Evolutionary conservation across 2,113 vertebrate genomes (phyloP), one percentile per base, ranked within the genome.

Genomic region (Neogale vison): DNA sequence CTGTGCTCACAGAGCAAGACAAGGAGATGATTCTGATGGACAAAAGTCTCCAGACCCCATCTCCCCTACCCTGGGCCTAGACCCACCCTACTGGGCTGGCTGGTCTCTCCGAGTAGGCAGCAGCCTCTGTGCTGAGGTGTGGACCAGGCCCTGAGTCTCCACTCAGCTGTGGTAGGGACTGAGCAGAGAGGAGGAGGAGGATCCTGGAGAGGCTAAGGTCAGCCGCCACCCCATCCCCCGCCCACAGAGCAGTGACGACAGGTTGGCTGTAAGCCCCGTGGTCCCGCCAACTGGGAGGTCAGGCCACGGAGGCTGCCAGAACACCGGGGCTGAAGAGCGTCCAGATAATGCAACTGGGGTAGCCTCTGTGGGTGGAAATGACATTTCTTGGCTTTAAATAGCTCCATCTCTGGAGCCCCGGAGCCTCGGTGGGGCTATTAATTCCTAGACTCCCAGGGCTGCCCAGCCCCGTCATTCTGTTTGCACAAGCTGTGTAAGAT

Each of bases 371-470:
- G 98, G 98, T 98, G 98, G 98, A 98, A 98, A 98, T 98, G 98
- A 98, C 98, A 98, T 98, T 98, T 98, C 98, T 98, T 93, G 97
- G 94, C 98, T 98, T 98, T 98, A 99, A 99, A 99, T 98, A 98
- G 98, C 98, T 98, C 97, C 88, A 96, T 97, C 95, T 98, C 97
- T 36, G 82, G 98, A 98, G 96, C 97, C 96, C 96, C 36, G 4
- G 69, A 98, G 98, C 98, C 98, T 97, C 98, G 90, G 98, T 93
- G 72, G 97, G 95, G 97, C 98, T 98, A 98, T 98, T 98, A 98
- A 98, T 98, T 97, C 98, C 98, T 76, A 96, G 93, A 95, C 98
- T 97, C 98, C 98, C n/a, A 29, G 88, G 13, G 98, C 0, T 97
- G 97, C 98, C 97, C 82, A 65, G 97, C 96, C 97, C 97, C 26